Base-by-base conservation (phyloP, 2,797 vertebrate genomes). In the Chanos chanos region DNA sequence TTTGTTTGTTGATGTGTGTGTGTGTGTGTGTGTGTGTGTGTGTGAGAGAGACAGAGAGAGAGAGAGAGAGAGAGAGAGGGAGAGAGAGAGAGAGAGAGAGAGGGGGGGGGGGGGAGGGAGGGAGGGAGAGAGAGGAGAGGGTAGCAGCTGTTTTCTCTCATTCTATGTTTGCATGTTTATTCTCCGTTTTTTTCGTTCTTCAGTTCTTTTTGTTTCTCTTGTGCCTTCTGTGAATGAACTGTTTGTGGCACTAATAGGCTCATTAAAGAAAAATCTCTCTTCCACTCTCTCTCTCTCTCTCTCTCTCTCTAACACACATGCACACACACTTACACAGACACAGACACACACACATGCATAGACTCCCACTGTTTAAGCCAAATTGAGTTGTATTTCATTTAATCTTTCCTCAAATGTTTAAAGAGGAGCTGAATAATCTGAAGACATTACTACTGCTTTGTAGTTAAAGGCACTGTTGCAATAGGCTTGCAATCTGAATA, bases 381-480 rank as follows among this genome's bases (percentile, higher is more conserved):
- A 65, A 65, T 34, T 68, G 43, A 70, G 67, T 45, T 37, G 25
- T 53, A 36, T 58, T 59, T 63, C 34, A 43, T 67, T 67, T 63
- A 25, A 53, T 49, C 15, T 58, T 54, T 63, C 25, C 48, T 37
- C 34, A 61, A 39, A 56, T 34, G 19, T 21, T 41, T 39, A 13
- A 47, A 34, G 40, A 43, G 5, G 27, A 27, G 9, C 51, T 53
- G 24, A 55, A 60, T 49, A 50, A 21, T 24, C 21, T 36, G 5
- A 15, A 45, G 8, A 52, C 28, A 10, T 37, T 28, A 18, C 53
- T 27, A 43, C 28, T 25, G 39, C 8, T 37, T 13, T 48, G 18
- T 45, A 48, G 39, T 40, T 47, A 45, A 61, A 52, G 21, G 33
- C 37, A 50, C 15, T 41, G 56, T 56, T 13, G 13, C 36, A 13